A percentile compares a stretch with the other conserved stretches of the same genome.
Evolutionary conservation across 2,797 vertebrate species (phyloP).

Genomic region (Pelodytes ibericus): DNA sequence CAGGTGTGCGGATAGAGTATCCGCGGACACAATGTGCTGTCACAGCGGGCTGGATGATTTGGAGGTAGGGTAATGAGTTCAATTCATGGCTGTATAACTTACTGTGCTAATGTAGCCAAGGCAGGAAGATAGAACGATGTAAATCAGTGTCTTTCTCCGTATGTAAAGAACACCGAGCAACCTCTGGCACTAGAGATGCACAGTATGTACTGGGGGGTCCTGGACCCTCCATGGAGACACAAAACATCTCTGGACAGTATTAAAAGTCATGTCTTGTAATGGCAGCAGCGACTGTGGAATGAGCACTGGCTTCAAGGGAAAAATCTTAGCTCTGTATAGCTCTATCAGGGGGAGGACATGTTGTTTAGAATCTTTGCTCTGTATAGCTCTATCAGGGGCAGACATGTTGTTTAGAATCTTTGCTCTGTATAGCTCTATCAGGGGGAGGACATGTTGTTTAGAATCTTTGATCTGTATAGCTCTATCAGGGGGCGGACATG

Average conservation of each 20-base stretch:
- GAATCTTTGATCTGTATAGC: too few relatives aligned
- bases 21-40: background rate
- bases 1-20: background rate
- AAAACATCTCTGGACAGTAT: background rate
- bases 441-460: too few relatives aligned
- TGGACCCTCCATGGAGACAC: too few relatives aligned
- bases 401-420: too few relatives aligned
- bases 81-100: conserved; percentile 1
- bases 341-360: too few relatives aligned
- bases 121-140: background rate
- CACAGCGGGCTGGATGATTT: background rate
- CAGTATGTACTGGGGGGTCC: background rate
- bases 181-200: background rate
- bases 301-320: background rate
- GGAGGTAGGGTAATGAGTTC: background rate
- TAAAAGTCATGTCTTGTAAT: too few relatives aligned
- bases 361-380: too few relatives aligned
- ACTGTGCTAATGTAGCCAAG: conserved; percentile 4
- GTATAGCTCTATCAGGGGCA: too few relatives aligned
- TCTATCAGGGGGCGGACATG: too few relatives aligned
- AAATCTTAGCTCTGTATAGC: too few relatives aligned
- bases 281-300: too few relatives aligned
- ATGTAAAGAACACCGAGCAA: background rate
- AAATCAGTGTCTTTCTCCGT: background rate
- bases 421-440: too few relatives aligned